A percentile compares a stretch with the other conserved stretches of the same genome.
Conservation (phyloP, 2,113 vertebrate genomes). For the Drymodes brunneopygia region DNA sequence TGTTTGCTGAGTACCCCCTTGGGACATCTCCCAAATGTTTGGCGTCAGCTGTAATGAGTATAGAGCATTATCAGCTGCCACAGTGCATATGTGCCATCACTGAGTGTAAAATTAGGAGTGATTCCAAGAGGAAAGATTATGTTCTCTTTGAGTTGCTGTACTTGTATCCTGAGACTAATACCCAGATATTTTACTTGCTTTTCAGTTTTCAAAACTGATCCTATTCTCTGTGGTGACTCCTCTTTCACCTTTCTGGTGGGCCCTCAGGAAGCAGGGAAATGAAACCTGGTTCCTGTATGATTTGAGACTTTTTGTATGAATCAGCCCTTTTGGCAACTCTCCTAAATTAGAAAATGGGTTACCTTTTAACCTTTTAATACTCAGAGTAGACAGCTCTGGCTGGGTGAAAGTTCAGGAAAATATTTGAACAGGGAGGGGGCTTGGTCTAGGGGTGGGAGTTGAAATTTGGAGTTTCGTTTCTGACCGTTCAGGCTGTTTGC, state of each 20-base stretch:
- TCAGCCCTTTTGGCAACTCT: constrained; percentile 49
- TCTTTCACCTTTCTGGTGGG: constrained; percentile 61
- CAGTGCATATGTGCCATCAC: not conserved
- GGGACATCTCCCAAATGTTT: not conserved
- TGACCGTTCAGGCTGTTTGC: not conserved
- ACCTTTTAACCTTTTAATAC: constrained; percentile 45
- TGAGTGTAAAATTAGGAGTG: constrained; percentile 34
- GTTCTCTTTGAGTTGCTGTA: not conserved
- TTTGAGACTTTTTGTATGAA: constrained; percentile 39
- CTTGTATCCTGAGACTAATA: constrained; percentile 18
- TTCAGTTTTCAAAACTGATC: not conserved
- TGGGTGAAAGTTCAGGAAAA: constrained; percentile 37
- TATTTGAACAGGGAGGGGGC: not conserved
- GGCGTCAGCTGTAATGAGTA: not conserved
- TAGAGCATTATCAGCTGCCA: not conserved
- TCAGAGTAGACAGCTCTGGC: not conserved
- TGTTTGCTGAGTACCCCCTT: not conserved
- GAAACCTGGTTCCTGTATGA: constrained; percentile 64
- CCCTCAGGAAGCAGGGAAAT: constrained; percentile 56
- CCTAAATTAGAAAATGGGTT: constrained; percentile 42
- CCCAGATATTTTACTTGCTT: constrained; percentile 1
- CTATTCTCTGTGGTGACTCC: constrained; percentile 1
- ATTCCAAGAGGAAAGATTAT: constrained; percentile 39
- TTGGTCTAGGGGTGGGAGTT: not conserved
- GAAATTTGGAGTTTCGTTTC: not conserved